phyloP scores from a whole-genome alignment of 2,888 invertebrate species.

The Noctua fimbriata region DNA sequence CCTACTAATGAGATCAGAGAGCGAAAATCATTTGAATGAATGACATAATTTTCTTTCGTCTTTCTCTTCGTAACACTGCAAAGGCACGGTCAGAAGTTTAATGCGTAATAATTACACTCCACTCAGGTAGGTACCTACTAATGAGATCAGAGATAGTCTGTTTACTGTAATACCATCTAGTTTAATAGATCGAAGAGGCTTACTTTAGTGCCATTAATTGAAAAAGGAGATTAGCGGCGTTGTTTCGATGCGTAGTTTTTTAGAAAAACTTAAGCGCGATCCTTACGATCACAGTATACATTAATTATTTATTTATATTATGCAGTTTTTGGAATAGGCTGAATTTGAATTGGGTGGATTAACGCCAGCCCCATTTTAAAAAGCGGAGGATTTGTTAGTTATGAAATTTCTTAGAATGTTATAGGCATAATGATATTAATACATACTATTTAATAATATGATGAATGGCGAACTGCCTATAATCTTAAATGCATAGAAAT shows the following conservation, averaged over 20 bases:
- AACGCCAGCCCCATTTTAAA: background rate
- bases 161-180: background rate
- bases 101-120: background rate
- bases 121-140: conserved; percentile 8
- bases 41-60: background rate
- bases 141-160: background rate
- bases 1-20: conserved; percentile 12
- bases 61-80: conserved; percentile 1
- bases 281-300: background rate
- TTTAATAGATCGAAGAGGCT: conserved; percentile 8
- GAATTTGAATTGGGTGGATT: background rate
- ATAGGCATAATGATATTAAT: background rate
- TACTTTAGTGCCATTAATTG: background rate
- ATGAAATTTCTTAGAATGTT: no score
- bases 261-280: background rate
- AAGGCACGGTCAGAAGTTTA: background rate
- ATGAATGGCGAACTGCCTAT: background rate
- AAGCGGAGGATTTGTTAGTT: background rate
- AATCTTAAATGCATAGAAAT: background rate
- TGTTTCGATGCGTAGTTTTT: background rate
- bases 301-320: no score
- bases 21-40: background rate
- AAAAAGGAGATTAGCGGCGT: background rate
- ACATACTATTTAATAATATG: background rate
- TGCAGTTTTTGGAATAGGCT: no score